Evolutionary conservation across 1,140 invertebrate genomes (phyloP), one percentile per base, ranked within the genome.

Genomic region (Dinoponera quadriceps): DNA sequence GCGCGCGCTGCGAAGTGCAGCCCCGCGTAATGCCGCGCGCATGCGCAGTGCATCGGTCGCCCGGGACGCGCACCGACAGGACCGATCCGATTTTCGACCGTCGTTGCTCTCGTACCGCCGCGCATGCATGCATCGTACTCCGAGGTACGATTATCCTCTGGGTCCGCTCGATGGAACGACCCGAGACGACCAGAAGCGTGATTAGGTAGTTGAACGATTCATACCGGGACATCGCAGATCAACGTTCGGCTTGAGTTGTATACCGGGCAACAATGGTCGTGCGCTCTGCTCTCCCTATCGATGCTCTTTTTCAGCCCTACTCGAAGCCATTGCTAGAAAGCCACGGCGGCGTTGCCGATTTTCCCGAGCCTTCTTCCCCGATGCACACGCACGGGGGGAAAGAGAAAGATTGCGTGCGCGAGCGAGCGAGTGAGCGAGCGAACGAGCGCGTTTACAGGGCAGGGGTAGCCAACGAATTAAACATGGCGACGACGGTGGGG

Each of bases 401-500:
- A 57, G 57, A 27, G 54, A 63, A 38, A 22, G 44, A 51, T 29
- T n/a, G 54, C 27, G 38, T 2, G 49, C 5, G 29, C 13, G 48
- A 20, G 13, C 62, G 33, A 7, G 29, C 20, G 14, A 62, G 59
- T 13, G 59, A 33, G 9, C 18, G 16, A 29, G 48, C 51, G 20
- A 55, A 22, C 22, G 51, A 29, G 48, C 78, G 72, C 82, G 83
- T n/a, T n/a, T 63, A 74, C 78, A 73, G 82, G 88, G 66, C 89
- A 88, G 88, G 92, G 92, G 91, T 92, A 89, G 90, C 84, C 85
- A 87, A 83, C 81, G 91, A 92, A 93, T 92, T 93, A 93, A 93
- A 93, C 78, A 93, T 91, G 91, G 89, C 91, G 91, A 51, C 71
- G 38, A 66, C 84, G 88, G 84, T 83, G 91, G 92, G 92, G 92